Evolutionary conservation across 2,113 vertebrate species (phyloP), one percentile per base, ranked within the genome.

Genomic region (Brachyhypopomus occidentalis): DNA sequence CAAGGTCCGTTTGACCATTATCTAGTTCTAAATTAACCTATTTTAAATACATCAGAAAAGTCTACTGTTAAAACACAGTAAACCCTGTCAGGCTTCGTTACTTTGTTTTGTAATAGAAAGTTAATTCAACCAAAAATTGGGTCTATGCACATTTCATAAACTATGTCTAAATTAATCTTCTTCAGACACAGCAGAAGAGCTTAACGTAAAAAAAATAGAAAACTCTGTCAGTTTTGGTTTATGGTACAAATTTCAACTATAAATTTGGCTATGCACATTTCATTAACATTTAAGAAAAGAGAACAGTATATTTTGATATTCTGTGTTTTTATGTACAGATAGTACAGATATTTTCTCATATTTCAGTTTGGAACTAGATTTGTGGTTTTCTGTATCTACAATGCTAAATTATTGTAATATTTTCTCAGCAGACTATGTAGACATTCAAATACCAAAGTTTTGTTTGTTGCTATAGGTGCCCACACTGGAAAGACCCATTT

Each of bases 201-300:
- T 14, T 52, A 52, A 52, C 12, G 12, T 52, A 12, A 14, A 6
- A 8, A 52, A 52, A 52, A 52, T 52, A 14, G 45, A 12, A 14
- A 52, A 52, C 45, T 14, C 45, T 14, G 12, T 52, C 45, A 52
- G 12, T 38, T 5, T 70, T 70, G 17, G 34, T 70, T 70, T 52
- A 14, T 14, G 45, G 12, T 52, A 52, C 45, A 14, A 52, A 52
- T 52, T 52, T 52, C 8, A 52, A 52, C 45, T 52, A 52, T 38
- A 78, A 79, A 70, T 19, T 60, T 11, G 66, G 34, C 80, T 81
- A 81, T 81, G 80, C 80, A 81, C 63, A 56, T 76, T 59, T 81
- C 19, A 81, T 70, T 80, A 48, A 36, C 22, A 72, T 9, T n/a
- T 30, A 38, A 34, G 16, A 74, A 4, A 25, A 64, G 16, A 23